Conservation (phyloP, 2,113 vertebrate species). For the Zootoca vivipara region DNA sequence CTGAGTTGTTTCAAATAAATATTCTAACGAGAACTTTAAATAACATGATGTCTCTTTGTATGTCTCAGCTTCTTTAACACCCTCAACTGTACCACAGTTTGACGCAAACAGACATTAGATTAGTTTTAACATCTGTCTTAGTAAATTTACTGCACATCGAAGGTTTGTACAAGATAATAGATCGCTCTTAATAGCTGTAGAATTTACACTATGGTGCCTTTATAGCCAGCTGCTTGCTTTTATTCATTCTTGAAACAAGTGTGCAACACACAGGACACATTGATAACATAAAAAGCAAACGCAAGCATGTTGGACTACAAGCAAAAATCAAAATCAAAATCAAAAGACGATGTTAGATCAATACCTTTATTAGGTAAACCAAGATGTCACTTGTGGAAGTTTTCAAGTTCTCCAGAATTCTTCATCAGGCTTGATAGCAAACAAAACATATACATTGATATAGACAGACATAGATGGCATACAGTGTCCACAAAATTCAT, state of each 20-base stretch:
- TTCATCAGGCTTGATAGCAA: no score
- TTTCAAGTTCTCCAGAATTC: no score
- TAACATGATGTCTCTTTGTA: constrained; percentile 2
- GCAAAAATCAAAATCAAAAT: not conserved
- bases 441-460: no score
- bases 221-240: not conserved
- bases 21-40: constrained; percentile 24
- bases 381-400: no score
- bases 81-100: constrained; percentile 10
- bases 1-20: constrained; percentile 27
- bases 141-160: constrained; percentile 14
- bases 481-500: no score
- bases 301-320: no score
- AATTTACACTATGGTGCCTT: not conserved
- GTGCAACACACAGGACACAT: not conserved
- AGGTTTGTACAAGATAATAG: not conserved
- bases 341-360: not conserved
- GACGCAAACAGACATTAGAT: constrained; percentile 20
- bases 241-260: constrained; percentile 13
- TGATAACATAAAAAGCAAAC: not conserved
- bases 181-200: constrained; percentile 2
- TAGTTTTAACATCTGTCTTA: constrained; percentile 29
- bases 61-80: constrained; percentile 16
- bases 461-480: no score
- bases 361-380: no score